These are phyloP conservation scores for Poecilia picta DNA, from an alignment of 2,797 vertebrate species.

Conservation along the genomic window DNA sequence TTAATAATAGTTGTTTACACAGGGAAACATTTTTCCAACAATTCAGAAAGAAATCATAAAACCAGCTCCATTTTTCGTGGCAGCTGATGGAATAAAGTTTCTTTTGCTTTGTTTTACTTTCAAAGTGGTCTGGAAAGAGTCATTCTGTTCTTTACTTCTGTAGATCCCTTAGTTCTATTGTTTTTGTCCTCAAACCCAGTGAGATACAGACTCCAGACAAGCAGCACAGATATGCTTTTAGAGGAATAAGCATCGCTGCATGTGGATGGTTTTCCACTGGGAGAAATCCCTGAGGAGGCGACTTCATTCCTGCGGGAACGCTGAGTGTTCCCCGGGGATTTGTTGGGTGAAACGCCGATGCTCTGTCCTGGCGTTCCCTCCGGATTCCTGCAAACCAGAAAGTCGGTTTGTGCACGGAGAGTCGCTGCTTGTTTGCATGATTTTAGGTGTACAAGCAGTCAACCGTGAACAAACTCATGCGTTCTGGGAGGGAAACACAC, in stretches of 20 bases:
- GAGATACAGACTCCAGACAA: slow-evolving; percentile 5
- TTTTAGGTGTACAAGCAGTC: slow-evolving; percentile 29
- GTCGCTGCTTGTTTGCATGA: slow-evolving; percentile 35
- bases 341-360: slow-evolving; percentile 43
- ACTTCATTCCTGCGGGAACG: slow-evolving; percentile 51
- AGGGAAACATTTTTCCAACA: neutral
- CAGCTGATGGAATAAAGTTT: neutral
- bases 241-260: slow-evolving; percentile 5
- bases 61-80: neutral
- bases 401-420: slow-evolving; percentile 34
- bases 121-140: neutral
- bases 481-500: neutral
- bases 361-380: slow-evolving; percentile 50
- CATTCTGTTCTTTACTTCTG: neutral
- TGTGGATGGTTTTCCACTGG: slow-evolving; percentile 35
- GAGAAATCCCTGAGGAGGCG: slow-evolving; percentile 44
- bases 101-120: neutral
- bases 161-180: neutral
- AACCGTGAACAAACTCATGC: slow-evolving; percentile 25
- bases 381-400: slow-evolving; percentile 52
- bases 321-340: slow-evolving; percentile 48
- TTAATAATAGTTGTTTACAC: neutral
- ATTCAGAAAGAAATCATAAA: neutral
- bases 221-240: slow-evolving; percentile 19
- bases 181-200: slow-evolving; percentile 7